These are phyloP conservation scores for Agrotis puta DNA, from an alignment of 2,888 invertebrate genomes.

Conservation along the genomic window DNA sequence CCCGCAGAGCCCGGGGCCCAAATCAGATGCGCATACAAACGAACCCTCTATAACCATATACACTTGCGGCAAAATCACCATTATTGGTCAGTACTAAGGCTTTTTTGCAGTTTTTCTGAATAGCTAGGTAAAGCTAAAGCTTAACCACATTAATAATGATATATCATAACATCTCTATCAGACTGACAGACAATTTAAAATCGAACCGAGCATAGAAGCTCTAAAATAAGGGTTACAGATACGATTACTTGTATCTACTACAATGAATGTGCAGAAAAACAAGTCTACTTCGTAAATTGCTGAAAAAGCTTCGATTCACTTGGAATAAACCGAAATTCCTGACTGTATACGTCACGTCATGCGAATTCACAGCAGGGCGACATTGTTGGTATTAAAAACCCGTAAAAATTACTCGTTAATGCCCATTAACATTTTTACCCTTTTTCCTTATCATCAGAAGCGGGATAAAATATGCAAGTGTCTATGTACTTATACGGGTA, in stretches of 20 bases:
- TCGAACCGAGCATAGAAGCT: not conserved
- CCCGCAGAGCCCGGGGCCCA: conserved; percentile 81
- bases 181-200: conserved; percentile 1
- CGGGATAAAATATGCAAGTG: conserved; percentile 34
- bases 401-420: conserved; percentile 40
- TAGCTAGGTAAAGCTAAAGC: conserved; percentile 2
- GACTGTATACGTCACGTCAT: conserved; percentile 4
- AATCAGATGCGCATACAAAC: conserved; percentile 90
- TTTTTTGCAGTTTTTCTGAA: conserved; percentile 34
- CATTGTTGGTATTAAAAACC: conserved; percentile 34
- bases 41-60: conserved; percentile 61
- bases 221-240: not conserved
- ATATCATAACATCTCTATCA: conserved; percentile 9
- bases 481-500: conserved; percentile 39
- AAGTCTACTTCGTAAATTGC: conserved; percentile 16
- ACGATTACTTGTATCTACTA: conserved; percentile 10
- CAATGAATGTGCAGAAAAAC: conserved; percentile 8
- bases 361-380: conserved; percentile 28
- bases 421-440: conserved; percentile 30
- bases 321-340: conserved; percentile 26
- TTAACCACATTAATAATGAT: not conserved
- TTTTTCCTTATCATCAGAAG: conserved; percentile 33
- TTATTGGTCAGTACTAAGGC: conserved; percentile 43
- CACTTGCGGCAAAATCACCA: conserved; percentile 52
- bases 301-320: conserved; percentile 27